A percentile compares a stretch with the other conserved stretches of the same genome.
Evolutionary conservation across 2,797 vertebrate genomes (phyloP).

Genomic region (Aeoliscus strigatus): DNA sequence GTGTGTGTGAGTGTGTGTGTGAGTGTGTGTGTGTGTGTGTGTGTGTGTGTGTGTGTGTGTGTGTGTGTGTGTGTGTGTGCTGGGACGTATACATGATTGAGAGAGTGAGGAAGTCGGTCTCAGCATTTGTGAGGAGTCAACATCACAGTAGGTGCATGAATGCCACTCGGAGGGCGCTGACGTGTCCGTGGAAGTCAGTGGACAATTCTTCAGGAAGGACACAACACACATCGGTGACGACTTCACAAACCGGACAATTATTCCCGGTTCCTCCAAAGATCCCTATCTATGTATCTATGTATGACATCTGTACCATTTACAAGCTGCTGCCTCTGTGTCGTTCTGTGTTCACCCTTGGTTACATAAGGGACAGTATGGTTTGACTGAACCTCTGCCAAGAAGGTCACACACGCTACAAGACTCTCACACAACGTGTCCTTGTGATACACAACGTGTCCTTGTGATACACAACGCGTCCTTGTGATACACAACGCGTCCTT

Average conservation of each 20-base stretch:
- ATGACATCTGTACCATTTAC: constrained; percentile 7
- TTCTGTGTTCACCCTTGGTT: constrained; percentile 43
- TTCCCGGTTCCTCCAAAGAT: no score
- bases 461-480: no score
- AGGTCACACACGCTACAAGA: constrained; percentile 32
- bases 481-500: no score
- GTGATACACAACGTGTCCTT: no score
- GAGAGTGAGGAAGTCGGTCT: constrained; percentile 10
- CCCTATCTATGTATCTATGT: background rate
- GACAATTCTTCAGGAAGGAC: background rate
- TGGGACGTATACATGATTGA: constrained; percentile 10
- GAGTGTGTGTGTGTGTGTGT: constrained; percentile 7
- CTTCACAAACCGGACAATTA: no score
- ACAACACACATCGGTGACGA: no score
- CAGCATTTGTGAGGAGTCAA: constrained; percentile 3
- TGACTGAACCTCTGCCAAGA: constrained; percentile 35
- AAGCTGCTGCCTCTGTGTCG: constrained; percentile 2
- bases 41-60: background rate
- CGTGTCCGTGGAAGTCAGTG: constrained; percentile 1
- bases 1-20: constrained; percentile 9
- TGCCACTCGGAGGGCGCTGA: background rate
- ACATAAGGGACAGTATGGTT: constrained; percentile 19
- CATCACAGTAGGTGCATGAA: background rate
- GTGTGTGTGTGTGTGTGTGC: background rate
- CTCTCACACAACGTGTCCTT: constrained; percentile 4